A percentile compares a stretch with the other conserved stretches of the same genome.
phyloP scores from a whole-genome alignment of 2,888 invertebrate genomes.

The Polymixis flavicincta region DNA sequence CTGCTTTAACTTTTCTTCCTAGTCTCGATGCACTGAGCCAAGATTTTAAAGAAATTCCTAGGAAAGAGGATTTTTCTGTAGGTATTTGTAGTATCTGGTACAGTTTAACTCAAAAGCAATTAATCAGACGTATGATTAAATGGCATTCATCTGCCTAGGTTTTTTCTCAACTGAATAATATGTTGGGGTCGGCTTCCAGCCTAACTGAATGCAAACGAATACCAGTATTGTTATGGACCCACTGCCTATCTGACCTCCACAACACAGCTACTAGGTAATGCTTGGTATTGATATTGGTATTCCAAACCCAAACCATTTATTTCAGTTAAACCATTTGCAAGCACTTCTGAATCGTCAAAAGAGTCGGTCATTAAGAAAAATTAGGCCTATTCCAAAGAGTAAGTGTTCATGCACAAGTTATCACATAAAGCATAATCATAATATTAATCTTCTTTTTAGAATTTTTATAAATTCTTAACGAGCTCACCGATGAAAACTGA shows the following conservation, averaged over 20 bases:
- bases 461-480: neutral
- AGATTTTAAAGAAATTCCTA: neutral
- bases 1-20: neutral
- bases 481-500: neutral
- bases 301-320: neutral
- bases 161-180: neutral
- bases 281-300: neutral
- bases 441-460: too few species aligned
- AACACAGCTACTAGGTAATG: neutral
- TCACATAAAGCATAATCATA: neutral
- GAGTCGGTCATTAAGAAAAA: neutral
- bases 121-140: neutral
- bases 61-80: neutral
- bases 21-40: neutral
- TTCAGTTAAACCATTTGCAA: too few species aligned
- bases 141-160: too few species aligned
- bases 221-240: neutral
- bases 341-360: neutral
- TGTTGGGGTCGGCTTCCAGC: neutral
- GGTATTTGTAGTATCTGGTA: neutral
- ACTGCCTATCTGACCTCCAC: neutral
- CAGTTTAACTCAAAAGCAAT: neutral
- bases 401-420: too few species aligned
- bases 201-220: neutral
- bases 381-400: neutral